Evolutionary conservation across 2,797 vertebrate species (phyloP).

Genomic region (Chelidonichthys spinosus): DNA sequence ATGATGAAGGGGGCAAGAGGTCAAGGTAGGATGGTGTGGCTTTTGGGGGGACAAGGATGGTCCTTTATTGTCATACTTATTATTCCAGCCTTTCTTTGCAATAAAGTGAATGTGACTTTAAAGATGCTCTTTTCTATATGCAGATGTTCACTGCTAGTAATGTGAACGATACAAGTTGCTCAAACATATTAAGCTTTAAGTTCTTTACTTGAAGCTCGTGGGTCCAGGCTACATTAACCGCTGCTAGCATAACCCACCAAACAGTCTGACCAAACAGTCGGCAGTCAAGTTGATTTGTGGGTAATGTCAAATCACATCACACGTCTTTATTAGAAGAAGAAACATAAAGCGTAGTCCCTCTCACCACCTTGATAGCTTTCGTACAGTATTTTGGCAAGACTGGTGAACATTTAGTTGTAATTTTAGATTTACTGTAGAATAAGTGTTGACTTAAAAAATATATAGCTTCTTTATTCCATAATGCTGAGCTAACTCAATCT

Average conservation of each 20-base stretch:
- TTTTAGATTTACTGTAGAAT: slow-evolving; percentile 4
- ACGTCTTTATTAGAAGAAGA: neutral
- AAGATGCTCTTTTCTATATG: neutral
- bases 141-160: neutral
- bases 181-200: slow-evolving; percentile 11
- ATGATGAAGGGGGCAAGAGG: neutral
- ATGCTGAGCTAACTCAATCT: neutral
- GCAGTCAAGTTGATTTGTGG: slow-evolving; percentile 11
- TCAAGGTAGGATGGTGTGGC: neutral
- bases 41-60: neutral
- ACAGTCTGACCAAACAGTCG: neutral
- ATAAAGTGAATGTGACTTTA: neutral
- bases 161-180: neutral
- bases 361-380: neutral
- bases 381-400: neutral
- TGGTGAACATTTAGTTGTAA: neutral
- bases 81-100: neutral
- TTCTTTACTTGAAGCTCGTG: slow-evolving; percentile 8
- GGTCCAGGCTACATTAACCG: slow-evolving; percentile 5
- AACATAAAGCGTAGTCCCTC: neutral
- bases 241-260: neutral
- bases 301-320: neutral
- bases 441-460: neutral
- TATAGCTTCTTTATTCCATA: slow-evolving; percentile 8
- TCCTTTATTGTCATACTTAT: neutral